Evolutionary conservation across 2,888 invertebrate genomes (phyloP), one percentile per base, ranked within the genome.

Genomic region (Lasioglossum morio): DNA sequence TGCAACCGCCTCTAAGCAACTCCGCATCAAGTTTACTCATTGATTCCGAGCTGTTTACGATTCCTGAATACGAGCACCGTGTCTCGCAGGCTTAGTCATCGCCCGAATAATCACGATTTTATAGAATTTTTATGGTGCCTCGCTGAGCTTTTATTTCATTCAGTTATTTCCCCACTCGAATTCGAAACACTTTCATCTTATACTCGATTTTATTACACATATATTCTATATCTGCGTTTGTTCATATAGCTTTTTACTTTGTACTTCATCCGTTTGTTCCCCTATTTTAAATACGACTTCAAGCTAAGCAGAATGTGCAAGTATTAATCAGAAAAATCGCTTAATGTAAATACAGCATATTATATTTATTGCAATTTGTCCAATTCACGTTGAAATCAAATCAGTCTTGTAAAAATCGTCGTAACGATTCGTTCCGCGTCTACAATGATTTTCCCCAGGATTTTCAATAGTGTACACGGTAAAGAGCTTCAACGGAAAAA

Each of bases 1-100:
- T 48, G 70, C n/a, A 37, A 77, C 46, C 34, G 37, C 53, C 53
- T 40, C 77, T 48, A 69, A 66, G 77, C 69, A 77, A 37, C 63
- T 77, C 37, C 53, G 53, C 77, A 66, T 69, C 70, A 70, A 77
- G 48, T 70, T 70, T 40, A 37, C 27, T 27, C 37, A 53, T 69
- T 69, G 48, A 70, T 70, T 77, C 70, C n/a, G 53, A 48, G 53
- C 48, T 70, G 70, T 48, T 69, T 37, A 43, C 48, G 48, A 53
- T 37, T 37, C 77, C 53, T 19, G 66, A 27, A 19, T 30, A 37
- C 77, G 48, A 48, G 34, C 4, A 4, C 12, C 30, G 43, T 2
- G 27, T 8, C 8, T 46, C 48, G 72, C 12, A 10, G 48, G 19
- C 72, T 48, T 30, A 8, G 37, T 37, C 37, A 19, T 16, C 66